These are phyloP conservation scores for Spongilla lacustris DNA, from an alignment of 37 sponge, comb jelly and placozoan genomes.

Conservation along the genomic window DNA sequence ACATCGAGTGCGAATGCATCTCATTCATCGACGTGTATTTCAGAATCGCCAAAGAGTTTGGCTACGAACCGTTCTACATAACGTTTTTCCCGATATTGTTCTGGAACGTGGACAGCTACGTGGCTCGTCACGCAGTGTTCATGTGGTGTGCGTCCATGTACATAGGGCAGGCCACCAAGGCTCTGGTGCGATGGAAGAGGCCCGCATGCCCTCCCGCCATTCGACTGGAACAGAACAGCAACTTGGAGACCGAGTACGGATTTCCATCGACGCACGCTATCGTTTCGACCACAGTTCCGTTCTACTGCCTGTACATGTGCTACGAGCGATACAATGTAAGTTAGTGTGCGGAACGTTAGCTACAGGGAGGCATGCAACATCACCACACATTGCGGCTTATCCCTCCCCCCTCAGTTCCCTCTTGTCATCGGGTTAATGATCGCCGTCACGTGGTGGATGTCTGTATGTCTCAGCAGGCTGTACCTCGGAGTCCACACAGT, in stretches of 20 bases:
- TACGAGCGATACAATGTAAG: conserved; percentile 72
- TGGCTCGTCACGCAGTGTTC: conserved; percentile 47
- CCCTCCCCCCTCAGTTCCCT: too few species aligned
- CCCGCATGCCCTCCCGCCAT: conserved; percentile 80
- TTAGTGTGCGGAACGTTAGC: too few species aligned
- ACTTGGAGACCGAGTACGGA: conserved; percentile 83
- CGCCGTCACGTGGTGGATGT: conserved; percentile 65
- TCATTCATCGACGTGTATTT: conserved; percentile 77
- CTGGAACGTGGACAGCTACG: conserved; percentile 78
- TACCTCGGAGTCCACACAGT: conserved; percentile 91
- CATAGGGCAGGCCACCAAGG: conserved; percentile 86
- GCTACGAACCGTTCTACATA: conserved; percentile 93
- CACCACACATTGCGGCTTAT: too few species aligned
- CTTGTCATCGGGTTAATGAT: conserved; percentile 29
- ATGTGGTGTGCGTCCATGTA: conserved; percentile 90
- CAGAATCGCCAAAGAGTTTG: conserved; percentile 76
- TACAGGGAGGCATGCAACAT: too few species aligned
- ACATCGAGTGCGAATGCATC: conserved; percentile 32
- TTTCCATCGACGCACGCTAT: conserved; percentile 95
- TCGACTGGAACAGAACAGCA: conserved; percentile 67
- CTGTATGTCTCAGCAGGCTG: conserved; percentile 83
- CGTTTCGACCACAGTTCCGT: conserved; percentile 77
- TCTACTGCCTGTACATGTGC: conserved; percentile 48
- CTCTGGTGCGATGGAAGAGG: conserved; percentile 52
- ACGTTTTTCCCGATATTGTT: conserved; percentile 61